Base-by-base conservation (phyloP, 1,140 invertebrate species). In the Cyclina sinensis region DNA sequence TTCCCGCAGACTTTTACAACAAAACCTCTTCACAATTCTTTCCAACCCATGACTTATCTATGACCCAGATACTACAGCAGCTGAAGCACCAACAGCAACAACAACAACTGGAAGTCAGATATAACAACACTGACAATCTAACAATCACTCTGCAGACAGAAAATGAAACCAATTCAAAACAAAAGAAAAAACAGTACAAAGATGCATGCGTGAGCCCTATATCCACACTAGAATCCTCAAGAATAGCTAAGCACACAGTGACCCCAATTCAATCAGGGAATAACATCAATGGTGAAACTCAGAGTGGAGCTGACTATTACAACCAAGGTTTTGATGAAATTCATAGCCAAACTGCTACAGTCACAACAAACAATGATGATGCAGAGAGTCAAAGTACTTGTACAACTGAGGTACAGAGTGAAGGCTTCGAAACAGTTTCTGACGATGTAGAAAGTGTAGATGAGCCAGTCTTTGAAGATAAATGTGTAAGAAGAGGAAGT, bases 181-280 rank as follows among this genome's bases (percentile, higher is more conserved):
- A 39, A 48, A 9, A 70, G 35, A 51, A 54, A 74, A 43, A 62
- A 37, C 51, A 81, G 27, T 84, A 73, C 24, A 84, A 84, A 54
- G 82, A 84, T 73, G 82, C 82, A 24, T 84, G 82, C 37, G 74
- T 74, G 32, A 84, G 82, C 35, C 82, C 82, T 5, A 84, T 84
- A 11, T 39, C 39, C n/a, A 65, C 74, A 0, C 32, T 84, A 35
- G 82, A 84, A 54, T 73, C 48, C 27, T n/a, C 65, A 48, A 84
- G 82, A 84, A 68, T 70, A 59, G 24, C 11, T 2, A 35, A 32
- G 4, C 4, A 51, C n/a, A 39, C 54, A 65, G 43, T 27, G 35
- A 24, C 18, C 43, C 21, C 79, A 37, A 81, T 27, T 5, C 14
- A 30, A 2, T 9, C 35, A 32, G 12, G 65, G n/a, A 18, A 3